Evolutionary conservation across 2,797 vertebrate genomes (phyloP).

Genomic region (Capromys pilorides): DNA sequence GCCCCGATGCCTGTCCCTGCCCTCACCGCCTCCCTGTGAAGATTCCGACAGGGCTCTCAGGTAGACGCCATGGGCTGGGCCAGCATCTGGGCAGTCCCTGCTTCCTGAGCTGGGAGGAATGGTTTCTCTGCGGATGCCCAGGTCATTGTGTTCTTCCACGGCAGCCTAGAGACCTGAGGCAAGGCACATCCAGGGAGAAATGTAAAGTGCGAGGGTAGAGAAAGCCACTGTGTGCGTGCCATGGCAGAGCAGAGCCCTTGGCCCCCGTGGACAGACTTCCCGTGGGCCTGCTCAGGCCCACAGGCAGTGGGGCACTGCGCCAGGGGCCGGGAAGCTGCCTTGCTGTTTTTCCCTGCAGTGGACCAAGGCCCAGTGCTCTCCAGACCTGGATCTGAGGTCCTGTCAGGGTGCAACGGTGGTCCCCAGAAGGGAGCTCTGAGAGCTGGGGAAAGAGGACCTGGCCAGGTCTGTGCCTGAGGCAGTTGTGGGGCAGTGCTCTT

Average conservation of each 20-base stretch:
- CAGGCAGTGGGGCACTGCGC: fast-evolving
- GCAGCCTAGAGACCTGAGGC: background rate
- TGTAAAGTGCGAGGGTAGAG: background rate
- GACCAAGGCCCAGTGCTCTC: background rate
- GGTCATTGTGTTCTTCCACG: too few species aligned
- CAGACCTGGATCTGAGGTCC: background rate
- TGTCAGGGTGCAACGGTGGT: background rate
- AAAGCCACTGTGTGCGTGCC: fast-evolving
- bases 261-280: fast-evolving
- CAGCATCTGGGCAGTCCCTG: background rate
- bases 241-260: background rate
- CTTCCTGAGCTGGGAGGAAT: background rate
- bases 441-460: background rate
- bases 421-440: background rate
- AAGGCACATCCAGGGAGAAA: background rate
- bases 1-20: too few species aligned
- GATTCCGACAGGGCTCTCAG: background rate
- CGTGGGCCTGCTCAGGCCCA: background rate
- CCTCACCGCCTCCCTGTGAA: background rate
- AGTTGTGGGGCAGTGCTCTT: background rate
- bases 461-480: background rate
- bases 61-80: background rate
- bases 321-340: background rate
- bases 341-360: fast-evolving
- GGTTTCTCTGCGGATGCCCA: background rate